Base-by-base conservation (phyloP, 2,113 vertebrate genomes). In the Oncorhynchus keta region DNA sequence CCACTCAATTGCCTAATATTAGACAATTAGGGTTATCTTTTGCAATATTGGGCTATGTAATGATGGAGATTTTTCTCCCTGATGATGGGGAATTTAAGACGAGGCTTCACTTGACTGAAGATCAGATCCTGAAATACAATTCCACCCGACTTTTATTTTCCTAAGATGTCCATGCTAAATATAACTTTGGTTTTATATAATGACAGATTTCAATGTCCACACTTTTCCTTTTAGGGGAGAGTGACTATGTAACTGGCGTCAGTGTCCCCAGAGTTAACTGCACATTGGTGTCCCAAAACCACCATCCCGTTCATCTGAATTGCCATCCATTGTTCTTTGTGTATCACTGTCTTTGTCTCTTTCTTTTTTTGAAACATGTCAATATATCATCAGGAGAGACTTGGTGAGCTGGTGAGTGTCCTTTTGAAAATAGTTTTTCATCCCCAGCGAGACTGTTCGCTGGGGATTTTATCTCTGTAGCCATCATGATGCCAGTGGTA, bases 111-210 rank as follows among this genome's bases (percentile, higher is more conserved):
- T 74, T 26, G 48, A 73, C 73, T 49, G 32, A 12, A 79, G 77
- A 77, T 81, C 62, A 85, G 73, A 78, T 77, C 67, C 78, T 85
- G 66, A 85, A 76, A 79, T 61, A 74, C 73, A 62, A 85, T 76
- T 84, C 68, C 74, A 76, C 69, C 80, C 79, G 73, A 80, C 77
- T n/a, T 22, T 32, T 65, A 45, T 55, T 88, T 80, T 81, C 74
- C 80, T 83, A 84, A 87, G 83, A 90, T 85, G 84, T 87, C 79
- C 68, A 68, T 45, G 45, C 82, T 84, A 88, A 87, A 89, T 83
- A 85, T 85, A 88, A 70, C 82, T 68, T 32, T 82, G 90, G 88
- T 91, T 88, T 85, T 74, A 76, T 82, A 65, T 92, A 91, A 93
- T 93, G 85, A 91, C 85, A 92, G 84, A 89, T 89, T 83, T 76